These are phyloP conservation scores for Heliothis peltigera DNA, from an alignment of 2,888 invertebrate species.

Conservation along the genomic window DNA sequence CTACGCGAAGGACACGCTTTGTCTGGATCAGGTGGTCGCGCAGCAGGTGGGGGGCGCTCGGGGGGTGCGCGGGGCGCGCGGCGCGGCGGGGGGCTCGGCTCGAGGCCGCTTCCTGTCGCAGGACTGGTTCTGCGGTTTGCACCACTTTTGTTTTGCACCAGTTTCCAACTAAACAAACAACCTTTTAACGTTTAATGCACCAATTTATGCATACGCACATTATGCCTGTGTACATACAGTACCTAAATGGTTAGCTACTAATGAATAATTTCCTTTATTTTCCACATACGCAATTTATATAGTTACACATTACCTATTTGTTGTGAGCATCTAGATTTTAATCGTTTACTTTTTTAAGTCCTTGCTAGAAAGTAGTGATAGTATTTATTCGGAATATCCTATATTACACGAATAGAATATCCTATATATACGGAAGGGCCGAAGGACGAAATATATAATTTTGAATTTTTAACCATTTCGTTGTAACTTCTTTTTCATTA, in stretches of 20 bases:
- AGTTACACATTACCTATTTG: conserved; percentile 14
- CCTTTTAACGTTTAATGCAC: conserved; percentile 77
- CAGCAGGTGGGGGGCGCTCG: conserved; percentile 65
- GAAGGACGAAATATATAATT: no score
- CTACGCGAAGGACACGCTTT: conserved; percentile 87
- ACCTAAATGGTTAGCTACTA: conserved; percentile 43
- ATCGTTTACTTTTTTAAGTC: not conserved
- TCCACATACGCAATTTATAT: conserved; percentile 32
- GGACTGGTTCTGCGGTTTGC: conserved; percentile 87
- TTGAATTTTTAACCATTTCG: not conserved
- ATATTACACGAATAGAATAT: no score
- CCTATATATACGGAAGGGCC: no score
- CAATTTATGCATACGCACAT: conserved; percentile 53
- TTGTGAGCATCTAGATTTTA: conserved; percentile 17
- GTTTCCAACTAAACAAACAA: conserved; percentile 83
- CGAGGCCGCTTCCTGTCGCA: conserved; percentile 88
- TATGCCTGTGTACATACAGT: conserved; percentile 42
- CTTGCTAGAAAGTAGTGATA: not conserved
- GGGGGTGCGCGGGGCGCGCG: conserved; percentile 43
- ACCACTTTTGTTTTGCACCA: conserved; percentile 87
- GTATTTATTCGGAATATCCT: not conserved
- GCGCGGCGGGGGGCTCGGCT: conserved; percentile 63
- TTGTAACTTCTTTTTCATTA: conserved; percentile 22
- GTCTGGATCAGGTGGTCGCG: conserved; percentile 86
- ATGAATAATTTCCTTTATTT: conserved; percentile 44